These are phyloP conservation scores for Flexamia atlantica DNA, from an alignment of 2,888 invertebrate genomes.

Conservation along the genomic window DNA sequence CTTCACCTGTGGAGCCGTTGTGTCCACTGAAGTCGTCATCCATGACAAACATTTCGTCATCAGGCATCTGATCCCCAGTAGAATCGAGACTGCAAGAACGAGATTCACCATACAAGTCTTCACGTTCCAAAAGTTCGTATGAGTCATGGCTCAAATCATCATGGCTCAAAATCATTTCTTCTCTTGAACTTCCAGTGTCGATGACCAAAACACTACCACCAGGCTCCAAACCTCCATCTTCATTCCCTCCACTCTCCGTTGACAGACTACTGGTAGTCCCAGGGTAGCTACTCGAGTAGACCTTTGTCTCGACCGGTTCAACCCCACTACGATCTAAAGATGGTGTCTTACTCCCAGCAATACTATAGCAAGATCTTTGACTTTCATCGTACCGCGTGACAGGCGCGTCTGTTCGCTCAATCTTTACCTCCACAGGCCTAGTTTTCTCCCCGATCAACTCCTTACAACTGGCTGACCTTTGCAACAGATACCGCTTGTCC, in stretches of 20 bases:
- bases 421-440: slow-evolving; percentile 69
- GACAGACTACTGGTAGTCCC: slow-evolving; percentile 83
- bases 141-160: slow-evolving; percentile 94
- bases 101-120: slow-evolving; percentile 63
- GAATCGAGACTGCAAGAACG: slow-evolving; percentile 87
- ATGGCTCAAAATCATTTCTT: slow-evolving; percentile 78
- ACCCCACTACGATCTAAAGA: slow-evolving; percentile 84
- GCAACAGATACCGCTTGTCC: slow-evolving; percentile 78
- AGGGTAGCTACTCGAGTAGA: slow-evolving; percentile 92
- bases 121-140: slow-evolving; percentile 86
- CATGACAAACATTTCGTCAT: slow-evolving; percentile 87
- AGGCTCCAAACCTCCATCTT: slow-evolving; percentile 80
- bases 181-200: slow-evolving; percentile 70
- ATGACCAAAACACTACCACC: slow-evolving; percentile 75
- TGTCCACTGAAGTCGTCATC: slow-evolving; percentile 80
- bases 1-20: slow-evolving; percentile 64
- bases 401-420: slow-evolving; percentile 81
- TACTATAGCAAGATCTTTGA: slow-evolving; percentile 80
- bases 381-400: slow-evolving; percentile 85
- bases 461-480: slow-evolving; percentile 89
- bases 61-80: slow-evolving; percentile 84
- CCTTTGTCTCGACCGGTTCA: slow-evolving; percentile 81
- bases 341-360: slow-evolving; percentile 79
- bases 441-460: slow-evolving; percentile 77
- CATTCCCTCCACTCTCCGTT: slow-evolving; percentile 82